These are phyloP conservation scores for Enteromius treurensis DNA, from an alignment of 2,797 vertebrate genomes.

Conservation along the genomic window DNA sequence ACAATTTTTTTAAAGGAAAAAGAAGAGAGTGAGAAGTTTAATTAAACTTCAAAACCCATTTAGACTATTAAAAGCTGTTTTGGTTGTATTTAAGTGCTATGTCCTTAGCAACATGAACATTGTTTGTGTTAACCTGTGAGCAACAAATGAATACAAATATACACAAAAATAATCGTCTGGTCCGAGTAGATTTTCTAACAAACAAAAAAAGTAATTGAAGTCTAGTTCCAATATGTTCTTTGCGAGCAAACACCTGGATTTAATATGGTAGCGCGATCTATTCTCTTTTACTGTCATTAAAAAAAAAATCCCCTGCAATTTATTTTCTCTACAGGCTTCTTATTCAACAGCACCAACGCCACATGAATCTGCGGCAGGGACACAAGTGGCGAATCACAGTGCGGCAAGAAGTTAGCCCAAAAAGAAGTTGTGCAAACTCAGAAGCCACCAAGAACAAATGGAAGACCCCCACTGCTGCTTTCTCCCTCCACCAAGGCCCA, in stretches of 20 bases:
- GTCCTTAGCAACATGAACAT: background rate
- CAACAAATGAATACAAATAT: background rate
- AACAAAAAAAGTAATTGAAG: background rate
- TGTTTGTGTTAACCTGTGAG: conserved; percentile 4
- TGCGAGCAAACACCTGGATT: conserved; percentile 35
- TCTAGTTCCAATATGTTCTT: conserved; percentile 1
- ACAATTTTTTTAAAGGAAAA: background rate
- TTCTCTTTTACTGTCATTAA: conserved; percentile 29
- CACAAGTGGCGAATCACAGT: conserved; percentile 59
- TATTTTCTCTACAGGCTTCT: conserved; percentile 51
- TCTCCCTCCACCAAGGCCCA: conserved; percentile 64
- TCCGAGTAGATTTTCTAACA: background rate
- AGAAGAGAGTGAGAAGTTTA: background rate
- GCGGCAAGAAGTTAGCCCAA: conserved; percentile 62
- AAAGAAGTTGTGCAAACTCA: conserved; percentile 67
- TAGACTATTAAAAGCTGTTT: background rate
- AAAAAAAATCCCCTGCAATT: conserved; percentile 35
- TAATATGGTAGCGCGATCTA: background rate
- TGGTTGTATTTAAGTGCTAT: background rate
- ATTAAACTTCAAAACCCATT: background rate
- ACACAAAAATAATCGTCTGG: background rate
- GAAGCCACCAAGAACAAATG: conserved; percentile 68
- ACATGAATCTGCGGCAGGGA: conserved; percentile 61
- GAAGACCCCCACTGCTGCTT: conserved; percentile 64
- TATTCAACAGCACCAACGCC: conserved; percentile 54